Percentiles rank a stretch among this genome's conserved stretches.
Conservation (phyloP, 2,797 vertebrate genomes). For the Potorous gilbertii region DNA sequence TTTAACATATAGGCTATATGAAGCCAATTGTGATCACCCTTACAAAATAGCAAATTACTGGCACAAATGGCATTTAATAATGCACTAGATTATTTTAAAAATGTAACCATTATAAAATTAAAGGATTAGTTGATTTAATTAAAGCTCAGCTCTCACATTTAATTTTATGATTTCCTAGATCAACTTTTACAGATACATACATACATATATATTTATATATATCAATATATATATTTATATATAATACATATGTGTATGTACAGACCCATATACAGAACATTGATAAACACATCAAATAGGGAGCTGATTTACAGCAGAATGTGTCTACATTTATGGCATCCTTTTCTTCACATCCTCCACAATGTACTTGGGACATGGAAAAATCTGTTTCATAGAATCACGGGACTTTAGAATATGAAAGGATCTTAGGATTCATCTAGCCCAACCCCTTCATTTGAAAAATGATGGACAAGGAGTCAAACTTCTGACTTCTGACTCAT, state of each 20-base stretch:
- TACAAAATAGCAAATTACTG: slow-evolving; percentile 37
- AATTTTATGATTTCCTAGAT: slow-evolving; percentile 44
- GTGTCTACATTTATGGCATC: background rate
- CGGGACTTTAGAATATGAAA: background rate
- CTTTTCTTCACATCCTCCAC: background rate
- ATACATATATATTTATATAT: background rate
- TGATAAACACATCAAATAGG: slow-evolving; percentile 25
- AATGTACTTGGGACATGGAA: background rate
- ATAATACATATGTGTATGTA: background rate
- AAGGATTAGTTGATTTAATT: slow-evolving; percentile 24
- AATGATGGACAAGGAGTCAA: background rate
- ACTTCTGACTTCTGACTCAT: background rate
- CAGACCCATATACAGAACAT: background rate
- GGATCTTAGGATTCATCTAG: background rate
- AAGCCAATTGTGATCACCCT: background rate
- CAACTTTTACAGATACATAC: background rate
- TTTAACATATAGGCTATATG: background rate
- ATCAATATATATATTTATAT: background rate
- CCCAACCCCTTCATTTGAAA: background rate
- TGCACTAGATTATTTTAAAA: slow-evolving; percentile 26
- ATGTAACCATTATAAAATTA: slow-evolving; percentile 11
- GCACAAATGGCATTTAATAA: slow-evolving; percentile 20
- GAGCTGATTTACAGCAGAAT: slow-evolving; percentile 43
- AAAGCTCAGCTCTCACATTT: slow-evolving; percentile 12
- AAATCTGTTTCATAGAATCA: background rate